Base-by-base conservation (phyloP, 1,140 invertebrate genomes). In the Penaeus chinensis region DNA sequence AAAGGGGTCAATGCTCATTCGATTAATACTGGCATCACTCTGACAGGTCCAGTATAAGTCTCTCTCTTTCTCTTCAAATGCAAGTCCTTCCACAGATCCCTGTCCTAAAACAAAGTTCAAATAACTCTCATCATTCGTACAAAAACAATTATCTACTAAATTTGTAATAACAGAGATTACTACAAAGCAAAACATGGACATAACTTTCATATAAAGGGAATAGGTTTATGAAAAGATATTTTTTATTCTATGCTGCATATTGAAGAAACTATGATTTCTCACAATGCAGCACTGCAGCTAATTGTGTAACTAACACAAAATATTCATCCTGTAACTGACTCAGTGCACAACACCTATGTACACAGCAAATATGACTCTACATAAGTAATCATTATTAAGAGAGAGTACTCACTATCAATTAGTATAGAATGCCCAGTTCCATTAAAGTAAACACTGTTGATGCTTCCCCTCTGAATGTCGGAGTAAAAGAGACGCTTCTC, bases 21-120 rank as follows among this genome's bases (percentile, higher is more conserved):
- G 93, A 84, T 94, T 95, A 54, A 97, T 95, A 8, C 95, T 95
- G 0, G 95, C 95, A 91, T 96, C 95, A 91, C 95, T 95, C 91
- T 96, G 96, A 90, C 96, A 96, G 4, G 97, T 98, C 96, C 96
- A 98, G 92, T 96, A 98, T 0, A 98, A 92, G 76, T 94, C 93
- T 84, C 94, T 93, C 69, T 94, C 92, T 0, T 94, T 91, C 69
- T 93, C 92, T 90, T 96, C 95, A 92, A 94, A 97, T 27, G 96
- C 95, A 90, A 98, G 92, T 22, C 97, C 97, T 93, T 98, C 96
- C 2, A 96, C 96, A 0, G 95, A 95, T 4, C 96, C 96, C 93
- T 95, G 95, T 86, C 94, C 95, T 93, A 63, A 84, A 83, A 77
- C 18, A 85, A 74, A 3, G 20, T 22, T 65, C 5, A 65, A 37